These are phyloP conservation scores for Brachionus sp. DNA, from an alignment of 1,140 invertebrate species.

Conservation along the genomic window DNA sequence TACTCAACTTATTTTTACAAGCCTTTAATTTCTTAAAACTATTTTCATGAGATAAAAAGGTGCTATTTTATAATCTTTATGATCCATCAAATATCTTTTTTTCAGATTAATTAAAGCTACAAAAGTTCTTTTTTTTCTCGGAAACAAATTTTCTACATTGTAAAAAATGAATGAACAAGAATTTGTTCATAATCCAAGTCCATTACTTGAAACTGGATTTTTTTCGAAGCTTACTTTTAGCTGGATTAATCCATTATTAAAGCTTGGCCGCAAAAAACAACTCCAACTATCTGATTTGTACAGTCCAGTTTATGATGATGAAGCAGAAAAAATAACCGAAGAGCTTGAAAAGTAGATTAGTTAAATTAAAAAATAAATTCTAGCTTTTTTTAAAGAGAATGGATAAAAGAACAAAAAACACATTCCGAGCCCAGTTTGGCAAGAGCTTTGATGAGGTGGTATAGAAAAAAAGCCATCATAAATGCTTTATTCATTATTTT, in stretches of 20 bases:
- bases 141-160: neutral
- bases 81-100: conserved; percentile 17
- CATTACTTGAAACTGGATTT: neutral
- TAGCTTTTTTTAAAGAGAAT: neutral
- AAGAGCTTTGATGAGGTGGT: conserved; percentile 2
- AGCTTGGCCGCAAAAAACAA: conserved; percentile 4
- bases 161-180: conserved; percentile 29
- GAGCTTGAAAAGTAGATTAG: conserved; percentile 9
- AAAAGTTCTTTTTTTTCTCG: neutral
- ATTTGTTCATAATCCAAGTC: conserved; percentile 17
- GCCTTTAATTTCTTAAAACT: conserved; percentile 6
- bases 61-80: conserved; percentile 11
- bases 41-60: conserved; percentile 13
- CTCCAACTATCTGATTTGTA: conserved; percentile 29
- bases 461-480: neutral
- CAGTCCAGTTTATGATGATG: conserved; percentile 14
- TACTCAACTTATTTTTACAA: neutral
- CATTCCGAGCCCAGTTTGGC: neutral
- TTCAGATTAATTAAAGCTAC: neutral
- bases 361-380: neutral
- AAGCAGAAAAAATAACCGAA: neutral
- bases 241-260: neutral
- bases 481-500: conserved; percentile 11
- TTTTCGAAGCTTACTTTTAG: conserved; percentile 7
- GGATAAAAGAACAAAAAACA: conserved; percentile 9